Percentiles rank a stretch among this genome's conserved stretches.
Evolutionary conservation across 37 sponge, comb jelly and placozoan genomes (phyloP).

Genomic region (Ianthella basta): DNA sequence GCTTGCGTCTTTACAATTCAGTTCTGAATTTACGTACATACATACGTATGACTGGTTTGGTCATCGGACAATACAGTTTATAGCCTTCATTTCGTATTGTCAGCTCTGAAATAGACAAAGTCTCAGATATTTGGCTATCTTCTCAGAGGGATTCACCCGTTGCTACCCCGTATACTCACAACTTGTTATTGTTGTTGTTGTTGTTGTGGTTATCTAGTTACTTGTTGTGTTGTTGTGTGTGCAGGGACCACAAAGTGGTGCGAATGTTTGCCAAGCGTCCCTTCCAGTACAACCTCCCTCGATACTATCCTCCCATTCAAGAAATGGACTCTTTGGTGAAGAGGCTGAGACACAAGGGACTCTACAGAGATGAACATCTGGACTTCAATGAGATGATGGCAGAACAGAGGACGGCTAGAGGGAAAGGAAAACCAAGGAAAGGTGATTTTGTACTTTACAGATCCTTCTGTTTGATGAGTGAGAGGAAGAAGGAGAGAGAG

Average conservation of each 20-base stretch:
- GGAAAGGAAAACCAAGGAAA: conserved; percentile 78
- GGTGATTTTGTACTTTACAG: conserved; percentile 40
- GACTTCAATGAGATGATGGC: conserved; percentile 71
- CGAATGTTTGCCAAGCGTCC: conserved; percentile 62
- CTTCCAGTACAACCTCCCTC: conserved; percentile 36
- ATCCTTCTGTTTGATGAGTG: background rate
- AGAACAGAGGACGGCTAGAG: conserved; percentile 54
- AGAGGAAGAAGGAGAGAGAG: conserved; percentile 52
- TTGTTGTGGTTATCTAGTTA: no score
- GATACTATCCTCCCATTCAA: conserved; percentile 78
- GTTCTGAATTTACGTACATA: no score
- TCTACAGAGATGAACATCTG: conserved; percentile 81
- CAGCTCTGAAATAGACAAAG: no score
- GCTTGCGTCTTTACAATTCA: no score
- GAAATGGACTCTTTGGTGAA: conserved; percentile 54
- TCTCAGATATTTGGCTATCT: no score
- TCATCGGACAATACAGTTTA: no score
- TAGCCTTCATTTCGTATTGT: no score
- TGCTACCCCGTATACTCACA: no score
- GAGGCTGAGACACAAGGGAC: conserved; percentile 62
- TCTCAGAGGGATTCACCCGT: no score
- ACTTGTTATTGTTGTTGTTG: no score
- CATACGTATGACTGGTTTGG: no score
- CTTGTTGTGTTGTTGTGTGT: background rate
- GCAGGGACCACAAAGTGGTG: conserved; percentile 69